These are phyloP conservation scores for Lepus townsendii DNA, from an alignment of 2,797 vertebrate genomes.

Conservation along the genomic window DNA sequence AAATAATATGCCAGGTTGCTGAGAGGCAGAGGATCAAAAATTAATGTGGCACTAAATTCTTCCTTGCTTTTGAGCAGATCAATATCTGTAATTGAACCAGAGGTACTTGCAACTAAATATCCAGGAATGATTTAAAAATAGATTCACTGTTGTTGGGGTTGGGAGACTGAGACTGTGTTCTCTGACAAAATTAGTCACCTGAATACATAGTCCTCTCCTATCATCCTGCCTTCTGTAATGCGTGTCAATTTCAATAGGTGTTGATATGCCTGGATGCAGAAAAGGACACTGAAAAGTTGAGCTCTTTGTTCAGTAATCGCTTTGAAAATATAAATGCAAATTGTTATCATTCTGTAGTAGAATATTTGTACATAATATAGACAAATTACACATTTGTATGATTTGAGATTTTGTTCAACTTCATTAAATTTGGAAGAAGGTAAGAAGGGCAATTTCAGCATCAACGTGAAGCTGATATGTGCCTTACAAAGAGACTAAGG, in stretches of 20 bases:
- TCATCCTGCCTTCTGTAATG: background rate
- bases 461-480: background rate
- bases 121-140: slow-evolving; percentile 70
- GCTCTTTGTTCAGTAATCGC: slow-evolving; percentile 22
- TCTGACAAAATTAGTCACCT: slow-evolving; percentile 48
- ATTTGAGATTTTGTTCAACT: slow-evolving; percentile 24
- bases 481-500: slow-evolving; percentile 4
- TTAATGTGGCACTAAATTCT: slow-evolving; percentile 70
- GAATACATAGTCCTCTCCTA: slow-evolving; percentile 20
- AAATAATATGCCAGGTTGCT: slow-evolving; percentile 67
- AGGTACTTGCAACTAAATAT: slow-evolving; percentile 61
- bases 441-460: background rate
- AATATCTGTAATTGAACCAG: slow-evolving; percentile 68
- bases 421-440: background rate
- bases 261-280: slow-evolving; percentile 28
- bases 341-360: slow-evolving; percentile 18
- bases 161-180: slow-evolving; percentile 43
- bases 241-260: background rate
- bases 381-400: slow-evolving; percentile 18
- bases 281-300: slow-evolving; percentile 35
- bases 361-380: background rate
- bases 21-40: slow-evolving; percentile 60
- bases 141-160: slow-evolving; percentile 53
- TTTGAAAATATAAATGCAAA: slow-evolving; percentile 52
- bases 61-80: slow-evolving; percentile 75